phyloP scores from a whole-genome alignment of 2,797 vertebrate species.

The Clarias fuscus region DNA sequence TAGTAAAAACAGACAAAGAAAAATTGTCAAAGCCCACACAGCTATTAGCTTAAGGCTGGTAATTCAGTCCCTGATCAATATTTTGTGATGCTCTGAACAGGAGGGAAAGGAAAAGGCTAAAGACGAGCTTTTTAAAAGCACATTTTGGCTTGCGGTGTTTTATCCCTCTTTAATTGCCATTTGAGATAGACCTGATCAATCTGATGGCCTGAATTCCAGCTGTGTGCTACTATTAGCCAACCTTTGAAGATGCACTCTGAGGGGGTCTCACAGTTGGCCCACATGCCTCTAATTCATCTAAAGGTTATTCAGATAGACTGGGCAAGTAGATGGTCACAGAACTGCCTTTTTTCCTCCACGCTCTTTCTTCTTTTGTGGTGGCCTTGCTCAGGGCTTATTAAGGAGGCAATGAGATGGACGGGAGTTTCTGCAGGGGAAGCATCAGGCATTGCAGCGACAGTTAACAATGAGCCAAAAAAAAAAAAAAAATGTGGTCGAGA shows the following conservation, averaged over 20 bases:
- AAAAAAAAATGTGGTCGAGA: not conserved
- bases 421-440: conserved; percentile 33
- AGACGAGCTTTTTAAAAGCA: conserved; percentile 43
- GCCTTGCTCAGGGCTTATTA: conserved; percentile 48
- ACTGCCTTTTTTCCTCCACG: conserved; percentile 36
- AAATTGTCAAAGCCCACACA: conserved; percentile 8
- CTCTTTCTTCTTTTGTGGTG: conserved; percentile 33
- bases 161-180: conserved; percentile 62
- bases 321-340: conserved; percentile 45
- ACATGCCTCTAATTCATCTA: conserved; percentile 61
- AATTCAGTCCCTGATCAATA: conserved; percentile 43
- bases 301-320: conserved; percentile 65
- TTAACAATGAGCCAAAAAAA: not conserved
- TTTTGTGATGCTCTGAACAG: conserved; percentile 25
- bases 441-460: conserved; percentile 20
- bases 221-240: conserved; percentile 54
- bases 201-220: conserved; percentile 57
- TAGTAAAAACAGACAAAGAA: conserved; percentile 13
- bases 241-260: conserved; percentile 59
- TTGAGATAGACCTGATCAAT: conserved; percentile 64
- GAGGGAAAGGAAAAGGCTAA: conserved; percentile 42
- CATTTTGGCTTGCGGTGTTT: conserved; percentile 56
- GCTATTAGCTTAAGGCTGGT: conserved; percentile 33
- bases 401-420: conserved; percentile 50
- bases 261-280: conserved; percentile 52